Evolutionary conservation across 2,888 invertebrate species (phyloP).

Genomic region (Tenthredo livida): DNA sequence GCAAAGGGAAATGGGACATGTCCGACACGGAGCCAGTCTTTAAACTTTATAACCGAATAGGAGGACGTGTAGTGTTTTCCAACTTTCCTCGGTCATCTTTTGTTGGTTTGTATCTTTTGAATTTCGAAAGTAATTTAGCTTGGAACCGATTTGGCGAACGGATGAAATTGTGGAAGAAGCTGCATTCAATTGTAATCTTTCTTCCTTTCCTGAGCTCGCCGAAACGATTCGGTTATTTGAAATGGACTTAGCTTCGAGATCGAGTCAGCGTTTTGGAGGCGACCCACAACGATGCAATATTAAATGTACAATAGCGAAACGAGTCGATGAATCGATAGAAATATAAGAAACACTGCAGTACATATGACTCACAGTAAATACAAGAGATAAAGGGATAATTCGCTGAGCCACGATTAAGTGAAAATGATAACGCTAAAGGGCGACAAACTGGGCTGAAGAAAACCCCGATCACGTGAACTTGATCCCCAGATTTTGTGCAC

Average conservation of each 20-base stretch:
- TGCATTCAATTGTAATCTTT: slow-evolving; percentile 20
- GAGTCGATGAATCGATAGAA: slow-evolving; percentile 28
- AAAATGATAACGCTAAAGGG: slow-evolving; percentile 26
- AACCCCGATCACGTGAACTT: slow-evolving; percentile 9
- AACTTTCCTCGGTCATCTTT: background rate
- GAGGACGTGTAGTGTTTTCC: background rate
- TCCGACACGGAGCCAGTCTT: background rate
- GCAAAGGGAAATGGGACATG: background rate
- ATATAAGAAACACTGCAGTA: background rate
- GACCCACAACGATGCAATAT: slow-evolving; percentile 26
- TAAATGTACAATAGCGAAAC: slow-evolving; percentile 18
- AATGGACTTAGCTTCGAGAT: slow-evolving; percentile 10
- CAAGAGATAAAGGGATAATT: slow-evolving; percentile 21
- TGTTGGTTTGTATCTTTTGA: background rate
- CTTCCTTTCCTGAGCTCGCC: background rate
- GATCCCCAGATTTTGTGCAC: slow-evolving; percentile 24
- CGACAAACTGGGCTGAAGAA: slow-evolving; percentile 7
- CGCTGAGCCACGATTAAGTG: slow-evolving; percentile 36
- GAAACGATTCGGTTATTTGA: slow-evolving; percentile 31
- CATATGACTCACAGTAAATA: background rate
- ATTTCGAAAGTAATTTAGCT: slow-evolving; percentile 25
- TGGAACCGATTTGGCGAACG: background rate
- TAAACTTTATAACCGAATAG: background rate
- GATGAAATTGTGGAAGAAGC: slow-evolving; percentile 20
- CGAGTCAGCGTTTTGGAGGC: slow-evolving; percentile 41